phyloP scores from a whole-genome alignment of 2,113 vertebrate species.

The Ailuropoda melanoleuca region DNA sequence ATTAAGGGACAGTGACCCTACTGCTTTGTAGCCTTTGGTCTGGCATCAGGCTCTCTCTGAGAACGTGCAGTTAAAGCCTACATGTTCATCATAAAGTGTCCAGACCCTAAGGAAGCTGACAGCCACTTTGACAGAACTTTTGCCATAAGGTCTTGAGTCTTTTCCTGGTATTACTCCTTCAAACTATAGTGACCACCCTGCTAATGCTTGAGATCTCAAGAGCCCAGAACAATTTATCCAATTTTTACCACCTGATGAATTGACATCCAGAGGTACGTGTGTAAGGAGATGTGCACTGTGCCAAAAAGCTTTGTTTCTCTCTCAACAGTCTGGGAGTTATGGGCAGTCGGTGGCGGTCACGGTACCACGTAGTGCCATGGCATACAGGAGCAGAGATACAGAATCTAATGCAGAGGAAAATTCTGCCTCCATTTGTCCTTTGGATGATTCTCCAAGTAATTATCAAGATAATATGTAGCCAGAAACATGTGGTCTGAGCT shows the following conservation, averaged over 20 bases:
- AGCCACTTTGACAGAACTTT: not conserved
- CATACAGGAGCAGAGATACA: not conserved
- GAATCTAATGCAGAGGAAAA: not conserved
- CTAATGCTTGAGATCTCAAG: not conserved
- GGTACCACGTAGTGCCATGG: fast-evolving
- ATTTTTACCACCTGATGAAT: not conserved
- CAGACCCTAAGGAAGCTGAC: not conserved
- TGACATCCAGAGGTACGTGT: not conserved
- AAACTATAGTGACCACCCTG: not conserved
- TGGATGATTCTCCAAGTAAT: not conserved
- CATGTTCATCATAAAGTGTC: not conserved
- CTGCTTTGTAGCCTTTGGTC: not conserved
- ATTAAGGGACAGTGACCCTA: not conserved
- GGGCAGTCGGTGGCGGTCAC: too few relatives aligned
- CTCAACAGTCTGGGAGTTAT: not conserved
- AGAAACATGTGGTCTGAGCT: not conserved
- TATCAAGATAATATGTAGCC: not conserved
- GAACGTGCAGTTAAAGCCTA: not conserved
- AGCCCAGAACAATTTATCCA: not conserved
- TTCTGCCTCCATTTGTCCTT: not conserved
- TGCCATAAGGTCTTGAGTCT: not conserved
- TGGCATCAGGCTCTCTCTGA: not conserved
- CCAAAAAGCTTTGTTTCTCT: not conserved
- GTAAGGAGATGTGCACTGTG: not conserved
- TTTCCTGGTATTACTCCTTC: not conserved